Evolutionary conservation across 2,888 invertebrate species (phyloP), one percentile per base, ranked within the genome.

Genomic region (Mayetiola destructor): DNA sequence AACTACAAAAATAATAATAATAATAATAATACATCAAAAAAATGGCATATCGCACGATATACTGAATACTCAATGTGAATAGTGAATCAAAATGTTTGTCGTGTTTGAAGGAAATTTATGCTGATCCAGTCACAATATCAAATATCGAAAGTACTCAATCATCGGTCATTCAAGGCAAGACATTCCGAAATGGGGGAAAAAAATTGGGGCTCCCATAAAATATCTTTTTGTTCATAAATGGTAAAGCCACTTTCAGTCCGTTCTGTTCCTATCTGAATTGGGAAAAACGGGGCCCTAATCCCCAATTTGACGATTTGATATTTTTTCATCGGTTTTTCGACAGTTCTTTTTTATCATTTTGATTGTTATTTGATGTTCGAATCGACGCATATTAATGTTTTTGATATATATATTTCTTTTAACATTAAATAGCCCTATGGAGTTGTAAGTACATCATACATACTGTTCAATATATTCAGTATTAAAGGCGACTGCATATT

Each of bases 301-400:
- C 48, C 48, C 48, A 48, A 48, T 48, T 48, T 48, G 48, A 48
- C 48, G 48, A 48, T 48, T 48, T 27, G 48, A 48, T 48, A 16
- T 48, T n/a, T n/a, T 48, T 48, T 48, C 48, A 27, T 48, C 27
- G 48, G 32, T 27, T 16, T 27, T 14, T 8, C 32, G 14, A 48
- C n/a, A n/a, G n/a, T n/a, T n/a, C 27, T 48, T 48, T 48, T 27
- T 48, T 48, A 48, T 27, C 48, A 48, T 48, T 40, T 48, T n/a
- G n/a, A 48, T 48, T 48, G 48, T 48, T 48, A 48, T 48, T 48
- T 48, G 48, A 48, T 48, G 48, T 48, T 48, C 29, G 48, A 48
- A 27, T 48, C n/a, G 27, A 48, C 27, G 29, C 29, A n/a, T n/a
- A n/a, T n/a, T n/a, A n/a, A n/a, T n/a, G n/a, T 48, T 23, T 9